A percentile compares a stretch with the other conserved stretches of the same genome.
These are phyloP conservation scores for Isaurus tuberculatus DNA, from an alignment of 92 coral and sea anemone genomes.

Conservation along the genomic window DNA sequence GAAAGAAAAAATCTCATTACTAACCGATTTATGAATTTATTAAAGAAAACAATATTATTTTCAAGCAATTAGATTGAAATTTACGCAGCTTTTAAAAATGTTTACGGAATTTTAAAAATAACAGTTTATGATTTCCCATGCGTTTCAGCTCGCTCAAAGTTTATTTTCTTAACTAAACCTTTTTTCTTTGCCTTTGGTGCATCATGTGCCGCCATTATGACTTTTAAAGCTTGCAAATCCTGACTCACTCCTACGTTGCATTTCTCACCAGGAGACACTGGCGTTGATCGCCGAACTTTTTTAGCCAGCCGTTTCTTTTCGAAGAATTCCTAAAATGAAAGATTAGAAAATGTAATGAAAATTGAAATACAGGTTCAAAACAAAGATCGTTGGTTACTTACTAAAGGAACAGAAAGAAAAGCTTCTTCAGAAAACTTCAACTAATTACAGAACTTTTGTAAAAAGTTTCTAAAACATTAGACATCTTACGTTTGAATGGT, in stretches of 20 bases:
- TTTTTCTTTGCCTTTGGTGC: conserved; percentile 37
- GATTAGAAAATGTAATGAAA: background rate
- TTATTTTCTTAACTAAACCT: no score
- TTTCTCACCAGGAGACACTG: conserved; percentile 26
- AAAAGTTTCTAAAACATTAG: no score
- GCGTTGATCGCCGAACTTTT: conserved; percentile 19
- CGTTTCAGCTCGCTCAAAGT: no score
- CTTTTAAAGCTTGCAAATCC: conserved; percentile 38
- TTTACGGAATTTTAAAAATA: no score
- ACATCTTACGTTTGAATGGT: no score
- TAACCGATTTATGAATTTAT: no score
- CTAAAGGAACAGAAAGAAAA: background rate
- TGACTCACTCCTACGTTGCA: conserved; percentile 24
- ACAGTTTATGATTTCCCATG: background rate
- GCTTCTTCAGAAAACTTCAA: no score
- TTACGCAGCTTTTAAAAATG: no score
- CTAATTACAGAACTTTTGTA: no score
- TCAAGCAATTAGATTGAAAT: no score
- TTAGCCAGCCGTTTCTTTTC: conserved; percentile 39
- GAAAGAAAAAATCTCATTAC: background rate
- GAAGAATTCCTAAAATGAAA: conserved; percentile 28
- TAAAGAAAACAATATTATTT: no score
- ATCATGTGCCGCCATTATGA: conserved; percentile 38
- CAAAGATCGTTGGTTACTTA: background rate
- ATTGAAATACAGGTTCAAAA: no score